phyloP scores from a whole-genome alignment of 2,113 vertebrate species.

The Gulo gulo region DNA sequence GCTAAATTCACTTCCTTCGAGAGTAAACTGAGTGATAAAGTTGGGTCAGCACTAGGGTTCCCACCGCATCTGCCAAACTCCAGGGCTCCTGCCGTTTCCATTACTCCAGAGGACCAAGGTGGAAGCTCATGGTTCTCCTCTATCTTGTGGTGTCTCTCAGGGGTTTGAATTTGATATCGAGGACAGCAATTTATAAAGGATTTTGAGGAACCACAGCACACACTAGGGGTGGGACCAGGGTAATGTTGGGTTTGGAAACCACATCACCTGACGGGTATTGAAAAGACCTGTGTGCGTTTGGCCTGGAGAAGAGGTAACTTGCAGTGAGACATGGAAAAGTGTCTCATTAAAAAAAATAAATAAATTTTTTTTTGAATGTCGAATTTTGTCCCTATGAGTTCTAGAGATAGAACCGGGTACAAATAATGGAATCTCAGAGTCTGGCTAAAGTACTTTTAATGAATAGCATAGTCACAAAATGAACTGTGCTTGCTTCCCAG shows the following conservation, averaged over 20 bases:
- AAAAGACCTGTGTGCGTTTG: neutral
- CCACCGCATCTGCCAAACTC: neutral
- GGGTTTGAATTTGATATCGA: neutral
- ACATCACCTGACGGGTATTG: neutral
- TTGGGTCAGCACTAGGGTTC: neutral
- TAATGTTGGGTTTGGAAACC: neutral
- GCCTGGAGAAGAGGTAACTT: neutral
- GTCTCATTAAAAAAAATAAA: neutral
- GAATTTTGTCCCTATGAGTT: neutral
- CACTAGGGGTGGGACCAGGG: too few relatives aligned
- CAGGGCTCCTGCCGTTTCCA: neutral
- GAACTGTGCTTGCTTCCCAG: neutral
- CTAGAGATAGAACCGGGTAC: neutral
- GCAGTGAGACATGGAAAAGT: neutral
- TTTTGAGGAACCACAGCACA: neutral
- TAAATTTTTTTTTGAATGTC: neutral
- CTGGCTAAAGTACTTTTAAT: neutral
- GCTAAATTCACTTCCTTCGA: neutral
- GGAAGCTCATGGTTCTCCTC: neutral
- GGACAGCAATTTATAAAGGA: neutral
- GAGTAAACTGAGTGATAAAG: neutral
- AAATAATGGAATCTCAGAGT: neutral
- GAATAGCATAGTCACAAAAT: neutral
- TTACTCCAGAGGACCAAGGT: too few relatives aligned
- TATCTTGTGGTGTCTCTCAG: neutral